These are phyloP conservation scores for Brachyistius frenatus DNA, from an alignment of 2,113 vertebrate species.

Conservation along the genomic window DNA sequence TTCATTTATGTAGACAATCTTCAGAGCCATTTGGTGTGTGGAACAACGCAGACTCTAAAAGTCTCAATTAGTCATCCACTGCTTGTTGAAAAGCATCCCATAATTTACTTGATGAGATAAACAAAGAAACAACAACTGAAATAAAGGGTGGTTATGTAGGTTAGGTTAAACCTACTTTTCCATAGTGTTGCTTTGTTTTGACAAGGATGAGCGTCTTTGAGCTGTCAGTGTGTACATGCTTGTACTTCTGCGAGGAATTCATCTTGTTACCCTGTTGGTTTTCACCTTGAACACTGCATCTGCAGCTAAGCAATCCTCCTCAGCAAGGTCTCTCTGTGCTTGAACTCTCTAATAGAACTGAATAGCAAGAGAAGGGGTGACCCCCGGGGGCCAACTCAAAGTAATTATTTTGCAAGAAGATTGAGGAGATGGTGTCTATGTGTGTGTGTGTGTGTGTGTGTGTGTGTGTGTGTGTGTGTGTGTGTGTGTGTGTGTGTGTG, in stretches of 20 bases:
- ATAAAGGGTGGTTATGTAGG: neutral
- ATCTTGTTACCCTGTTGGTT: constrained; percentile 21
- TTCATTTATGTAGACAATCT: constrained; percentile 25
- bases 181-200: constrained; percentile 14
- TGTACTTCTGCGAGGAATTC: constrained; percentile 29
- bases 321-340: constrained; percentile 36
- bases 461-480: no score
- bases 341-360: constrained; percentile 51
- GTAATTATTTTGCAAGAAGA: constrained; percentile 57
- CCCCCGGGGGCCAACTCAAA: constrained; percentile 45
- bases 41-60: constrained; percentile 7
- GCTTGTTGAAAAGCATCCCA: constrained; percentile 26
- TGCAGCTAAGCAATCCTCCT: constrained; percentile 50
- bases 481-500: neutral
- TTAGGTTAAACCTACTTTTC: neutral
- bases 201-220: constrained; percentile 23
- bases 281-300: constrained; percentile 64
- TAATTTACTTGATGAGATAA: constrained; percentile 21
- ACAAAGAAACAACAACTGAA: constrained; percentile 7
- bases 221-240: constrained; percentile 17
- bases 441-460: neutral
- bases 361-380: constrained; percentile 50
- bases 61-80: constrained; percentile 49
- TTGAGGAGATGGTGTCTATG: constrained; percentile 49
- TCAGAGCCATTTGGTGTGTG: constrained; percentile 21